These are phyloP conservation scores for Neotoxoptera formosana DNA, from an alignment of 1,140 invertebrate genomes.

Conservation along the genomic window DNA sequence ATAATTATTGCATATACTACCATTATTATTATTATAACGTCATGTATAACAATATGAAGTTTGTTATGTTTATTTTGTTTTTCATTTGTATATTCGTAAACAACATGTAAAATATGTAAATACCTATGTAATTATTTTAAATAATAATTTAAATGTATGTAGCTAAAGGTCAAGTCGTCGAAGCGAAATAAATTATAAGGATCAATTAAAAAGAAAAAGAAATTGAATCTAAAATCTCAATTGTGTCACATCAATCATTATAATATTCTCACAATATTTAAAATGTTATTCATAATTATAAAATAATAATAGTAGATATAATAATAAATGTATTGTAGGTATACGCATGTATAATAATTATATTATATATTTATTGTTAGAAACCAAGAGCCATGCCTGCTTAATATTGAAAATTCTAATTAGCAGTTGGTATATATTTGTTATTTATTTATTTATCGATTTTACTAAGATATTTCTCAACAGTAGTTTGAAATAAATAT, in stretches of 20 bases:
- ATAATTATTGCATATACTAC: too few relatives aligned
- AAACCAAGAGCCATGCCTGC: neutral
- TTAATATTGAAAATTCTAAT: neutral
- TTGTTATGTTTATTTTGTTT: neutral
- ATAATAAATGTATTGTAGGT: neutral
- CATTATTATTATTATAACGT: neutral
- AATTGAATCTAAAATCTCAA: neutral
- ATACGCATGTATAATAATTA: neutral
- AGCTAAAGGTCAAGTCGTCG: neutral
- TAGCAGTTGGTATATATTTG: neutral
- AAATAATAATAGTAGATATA: neutral
- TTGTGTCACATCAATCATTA: neutral
- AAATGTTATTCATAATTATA: neutral
- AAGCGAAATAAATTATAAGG: neutral
- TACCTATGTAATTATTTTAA: neutral
- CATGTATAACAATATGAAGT: neutral
- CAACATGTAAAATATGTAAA: neutral
- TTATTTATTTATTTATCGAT: neutral
- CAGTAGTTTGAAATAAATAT: neutral
- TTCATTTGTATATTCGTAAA: neutral
- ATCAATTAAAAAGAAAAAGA: neutral
- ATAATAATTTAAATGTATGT: neutral
- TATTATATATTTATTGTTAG: neutral
- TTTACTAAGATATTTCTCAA: neutral
- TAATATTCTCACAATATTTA: neutral